Base-by-base conservation (phyloP, 2,113 vertebrate species). In the Herpetotheres cachinnans region DNA sequence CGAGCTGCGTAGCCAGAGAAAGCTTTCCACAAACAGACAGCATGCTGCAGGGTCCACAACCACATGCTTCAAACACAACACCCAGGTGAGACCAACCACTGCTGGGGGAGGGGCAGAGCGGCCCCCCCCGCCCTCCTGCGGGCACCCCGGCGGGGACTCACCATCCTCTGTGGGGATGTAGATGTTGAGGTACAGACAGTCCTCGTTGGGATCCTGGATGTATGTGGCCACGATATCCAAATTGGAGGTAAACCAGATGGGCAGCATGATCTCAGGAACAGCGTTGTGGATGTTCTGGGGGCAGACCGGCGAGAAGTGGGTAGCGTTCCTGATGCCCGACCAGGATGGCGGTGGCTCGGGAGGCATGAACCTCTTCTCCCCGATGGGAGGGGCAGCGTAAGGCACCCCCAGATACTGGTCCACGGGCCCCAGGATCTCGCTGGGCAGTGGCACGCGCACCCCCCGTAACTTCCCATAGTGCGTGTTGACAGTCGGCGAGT, bases 151-250 rank as follows among this genome's bases (percentile, higher is more conserved):
- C 67, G 97, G 98, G 97, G 98, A 99, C 99, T 99, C 99, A 99
- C 99, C 99, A 99, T 99, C 99, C 98, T 99, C 99, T 4, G 99
- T 99, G 83, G 99, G 99, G 96, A 99, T 99, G 98, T 99, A 99
- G 98, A 99, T 99, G 98, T 99, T 99, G 97, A 99, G 98, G 97
- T 99, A 99, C 95, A 99, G 99, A 98, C 99, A 99, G 98, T 99
- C 99, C 98, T 99, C 99, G 0, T 99, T 99, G 97, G 99, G 99
- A 95, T 99, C 99, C 98, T 99, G 99, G 98, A 99, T 99, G 98
- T 99, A 99, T 3, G 99, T 99, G 59, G 99, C 99, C 71, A 99
- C 99, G 72, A 99, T 99, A 98, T 99, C 99, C 99, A 99, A 98
- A 98, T 99, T 99, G 98, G 99, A 99, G 96, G 99, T 99, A 98